Evolutionary conservation across 2,888 invertebrate species (phyloP).

Genomic region (Phaonia tiefii): DNA sequence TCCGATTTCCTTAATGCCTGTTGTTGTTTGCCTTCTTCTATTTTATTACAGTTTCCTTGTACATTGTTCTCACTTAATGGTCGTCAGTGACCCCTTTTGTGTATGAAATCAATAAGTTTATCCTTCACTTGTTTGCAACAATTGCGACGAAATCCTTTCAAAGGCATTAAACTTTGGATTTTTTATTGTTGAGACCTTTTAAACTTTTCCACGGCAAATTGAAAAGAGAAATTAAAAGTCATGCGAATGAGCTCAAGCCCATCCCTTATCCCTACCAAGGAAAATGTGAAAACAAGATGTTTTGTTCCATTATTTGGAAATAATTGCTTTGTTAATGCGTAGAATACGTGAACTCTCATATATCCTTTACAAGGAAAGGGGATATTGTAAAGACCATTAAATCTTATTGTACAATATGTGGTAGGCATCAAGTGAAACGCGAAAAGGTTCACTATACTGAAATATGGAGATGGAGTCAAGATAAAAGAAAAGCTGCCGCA

Average conservation of each 20-base stretch:
- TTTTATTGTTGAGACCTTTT: background rate
- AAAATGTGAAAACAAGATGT: background rate
- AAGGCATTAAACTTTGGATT: slow-evolving; percentile 9
- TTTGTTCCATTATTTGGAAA: background rate
- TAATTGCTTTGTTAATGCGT: background rate
- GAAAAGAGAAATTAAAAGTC: background rate
- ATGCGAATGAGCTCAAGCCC: background rate
- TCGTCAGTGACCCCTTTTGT: slow-evolving; percentile 2
- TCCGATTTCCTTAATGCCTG: no score
- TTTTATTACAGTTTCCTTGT: no score
- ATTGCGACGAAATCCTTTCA: background rate
- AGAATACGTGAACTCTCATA: no score
- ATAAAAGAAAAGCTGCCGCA: background rate
- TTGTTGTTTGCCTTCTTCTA: no score
- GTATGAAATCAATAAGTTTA: slow-evolving; percentile 11
- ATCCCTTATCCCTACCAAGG: background rate
- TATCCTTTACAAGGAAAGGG: background rate
- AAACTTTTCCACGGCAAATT: background rate
- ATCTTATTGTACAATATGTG: no score
- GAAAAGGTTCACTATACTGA: no score
- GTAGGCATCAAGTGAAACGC: no score
- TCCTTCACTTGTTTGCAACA: background rate
- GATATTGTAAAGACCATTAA: no score
- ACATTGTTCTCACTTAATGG: slow-evolving; percentile 9
- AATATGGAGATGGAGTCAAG: no score